A percentile compares a stretch with the other conserved stretches of the same genome.
Conservation (phyloP, 2,888 invertebrate genomes). For the Apomyelois bistriatella region DNA sequence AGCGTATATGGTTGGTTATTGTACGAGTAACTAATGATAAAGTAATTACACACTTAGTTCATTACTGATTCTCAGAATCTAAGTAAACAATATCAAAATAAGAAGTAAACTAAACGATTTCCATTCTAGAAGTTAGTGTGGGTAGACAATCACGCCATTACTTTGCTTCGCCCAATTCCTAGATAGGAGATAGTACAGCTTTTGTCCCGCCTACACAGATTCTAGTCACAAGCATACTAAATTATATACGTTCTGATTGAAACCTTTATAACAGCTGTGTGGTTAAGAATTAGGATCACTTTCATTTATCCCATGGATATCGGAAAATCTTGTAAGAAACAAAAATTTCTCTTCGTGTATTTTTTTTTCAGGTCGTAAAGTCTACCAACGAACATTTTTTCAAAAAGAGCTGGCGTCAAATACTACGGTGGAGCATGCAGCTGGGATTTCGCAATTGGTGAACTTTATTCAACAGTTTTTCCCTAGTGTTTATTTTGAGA, state of each 20-base stretch:
- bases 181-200: slow-evolving; percentile 3
- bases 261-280: neutral
- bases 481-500: too few species aligned
- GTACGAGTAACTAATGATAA: neutral
- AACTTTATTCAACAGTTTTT: too few species aligned
- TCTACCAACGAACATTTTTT: too few species aligned
- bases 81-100: slow-evolving; percentile 8
- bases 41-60: neutral
- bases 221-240: neutral
- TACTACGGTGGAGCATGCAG: too few species aligned
- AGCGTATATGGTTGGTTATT: too few species aligned
- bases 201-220: neutral
- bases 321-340: too few species aligned
- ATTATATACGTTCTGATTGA: neutral
- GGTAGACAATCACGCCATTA: slow-evolving; percentile 6
- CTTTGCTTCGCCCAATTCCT: slow-evolving; percentile 5
- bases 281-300: too few species aligned
- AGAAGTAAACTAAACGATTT: slow-evolving; percentile 4
- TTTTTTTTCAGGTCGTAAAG: too few species aligned
- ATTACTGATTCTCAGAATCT: neutral
- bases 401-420: too few species aligned
- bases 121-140: slow-evolving; percentile 2
- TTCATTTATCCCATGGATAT: too few species aligned
- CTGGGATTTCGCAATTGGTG: too few species aligned
- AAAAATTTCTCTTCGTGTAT: too few species aligned